Evolutionary conservation across 2,797 vertebrate genomes (phyloP), one percentile per base, ranked within the genome.

Genomic region (Dromococcyx pavoninus): DNA sequence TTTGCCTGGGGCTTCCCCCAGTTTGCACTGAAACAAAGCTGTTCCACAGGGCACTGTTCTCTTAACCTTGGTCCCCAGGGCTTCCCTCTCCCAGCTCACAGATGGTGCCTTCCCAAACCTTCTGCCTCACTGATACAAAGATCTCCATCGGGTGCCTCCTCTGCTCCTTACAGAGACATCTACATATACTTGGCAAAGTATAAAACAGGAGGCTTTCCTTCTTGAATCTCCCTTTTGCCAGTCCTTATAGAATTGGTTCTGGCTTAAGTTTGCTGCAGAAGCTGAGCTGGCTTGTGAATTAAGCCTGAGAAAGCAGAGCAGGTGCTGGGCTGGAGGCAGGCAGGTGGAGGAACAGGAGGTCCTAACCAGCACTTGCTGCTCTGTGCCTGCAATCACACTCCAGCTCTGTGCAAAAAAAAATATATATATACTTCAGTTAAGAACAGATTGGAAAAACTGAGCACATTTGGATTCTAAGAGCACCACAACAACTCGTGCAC

Each of bases 91-190:
- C 48, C 93, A 53, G 58, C 54, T 86, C 69, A 51, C 96, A 94
- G 92, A 88, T 87, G 94, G 77, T 85, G 67, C 81, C 75, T 76
- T 64, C 85, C 58, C 84, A 91, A 94, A 76, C 88, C 91, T 94
- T 91, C 94, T 95, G 91, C 88, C 81, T 89, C 19, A 1, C 50
- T 23, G 77, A 22, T 32, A 73, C 39, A 53, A 4, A 78, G 33
- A 82, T 33, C 53, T 60, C 60, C 50, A 44, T 73, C 30, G 17
- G 17, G 44, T 3, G 19, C 25, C 79, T 44, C 39, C 72, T 13
- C 90, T 14, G 1, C 88, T 74, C 84, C 88, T 58, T 1, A 17
- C 64, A 80, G 85, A 54, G 32, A 17, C 39, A 30, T 8, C 69
- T 62, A 2, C 6, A 6, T 28, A 24, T 5, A 7, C 22, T 30